phyloP scores from a whole-genome alignment of 2,113 vertebrate species.

The Microcebus griseorufus region DNA sequence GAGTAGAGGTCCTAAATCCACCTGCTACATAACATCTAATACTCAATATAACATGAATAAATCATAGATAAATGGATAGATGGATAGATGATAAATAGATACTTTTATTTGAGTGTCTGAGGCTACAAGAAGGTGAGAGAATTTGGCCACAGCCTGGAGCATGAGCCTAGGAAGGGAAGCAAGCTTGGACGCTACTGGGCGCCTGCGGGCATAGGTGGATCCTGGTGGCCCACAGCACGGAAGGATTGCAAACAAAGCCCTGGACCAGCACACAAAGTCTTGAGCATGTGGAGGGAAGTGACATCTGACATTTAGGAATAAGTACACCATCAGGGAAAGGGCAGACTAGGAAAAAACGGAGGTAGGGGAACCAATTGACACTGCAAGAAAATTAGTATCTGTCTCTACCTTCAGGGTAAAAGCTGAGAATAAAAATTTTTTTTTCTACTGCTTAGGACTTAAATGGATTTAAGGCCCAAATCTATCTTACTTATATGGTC shows the following conservation, averaged over 20 bases:
- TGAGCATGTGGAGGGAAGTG: background rate
- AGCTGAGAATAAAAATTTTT: background rate
- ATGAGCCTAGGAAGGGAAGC: background rate
- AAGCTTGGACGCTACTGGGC: background rate
- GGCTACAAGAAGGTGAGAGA: background rate
- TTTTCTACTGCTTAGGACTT: background rate
- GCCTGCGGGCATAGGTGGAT: background rate
- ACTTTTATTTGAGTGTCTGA: background rate
- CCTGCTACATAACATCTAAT: background rate
- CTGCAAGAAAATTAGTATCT: background rate
- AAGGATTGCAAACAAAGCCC: background rate
- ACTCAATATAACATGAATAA: background rate
- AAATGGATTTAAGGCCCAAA: background rate
- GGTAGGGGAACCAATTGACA: background rate
- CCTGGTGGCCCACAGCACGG: background rate
- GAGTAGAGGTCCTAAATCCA: background rate
- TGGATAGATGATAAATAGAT: background rate
- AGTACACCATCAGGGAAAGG: background rate
- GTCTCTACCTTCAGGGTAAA: background rate
- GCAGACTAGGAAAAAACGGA: background rate
- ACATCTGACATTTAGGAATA: background rate
- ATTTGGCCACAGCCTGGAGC: background rate
- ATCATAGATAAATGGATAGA: background rate
- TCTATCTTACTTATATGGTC: background rate
- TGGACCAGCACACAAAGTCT: background rate